Conservation (phyloP, 2,888 invertebrate genomes). For the Horisme vitalbata region DNA sequence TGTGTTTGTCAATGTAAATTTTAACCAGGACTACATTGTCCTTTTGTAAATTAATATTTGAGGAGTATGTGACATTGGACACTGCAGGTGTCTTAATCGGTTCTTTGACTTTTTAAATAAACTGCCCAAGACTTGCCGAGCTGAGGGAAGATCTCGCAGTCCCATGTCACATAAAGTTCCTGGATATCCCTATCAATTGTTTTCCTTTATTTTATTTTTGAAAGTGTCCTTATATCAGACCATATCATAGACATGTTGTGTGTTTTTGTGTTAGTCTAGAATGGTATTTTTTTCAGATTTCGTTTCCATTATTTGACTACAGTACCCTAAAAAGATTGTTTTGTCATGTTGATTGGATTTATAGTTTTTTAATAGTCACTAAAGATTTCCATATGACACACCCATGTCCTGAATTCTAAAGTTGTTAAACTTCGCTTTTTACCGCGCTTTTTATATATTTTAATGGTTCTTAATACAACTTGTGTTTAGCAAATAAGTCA, state of each 20-base stretch:
- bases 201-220: no score
- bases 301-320: no score
- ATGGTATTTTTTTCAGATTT: no score
- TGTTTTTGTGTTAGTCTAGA: no score
- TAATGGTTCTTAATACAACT: background rate
- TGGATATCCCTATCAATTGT: no score
- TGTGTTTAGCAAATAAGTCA: no score
- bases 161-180: no score
- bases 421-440: conserved; percentile 9
- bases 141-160: no score
- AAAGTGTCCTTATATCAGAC: no score
- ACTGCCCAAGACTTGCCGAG: no score
- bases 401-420: conserved; percentile 8
- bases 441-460: background rate
- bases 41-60: conserved; percentile 39
- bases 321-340: conserved; percentile 12
- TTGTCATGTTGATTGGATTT: conserved; percentile 6
- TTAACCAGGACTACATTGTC: conserved; percentile 51
- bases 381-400: conserved; percentile 15
- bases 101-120: conserved; percentile 18
- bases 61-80: conserved; percentile 8
- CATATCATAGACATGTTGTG: no score
- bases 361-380: conserved; percentile 12
- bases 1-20: conserved; percentile 56
- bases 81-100: conserved; percentile 16